These are phyloP conservation scores for human DNA, from an alignment of 2,113 vertebrate species.

Conservation along the genomic window GRCh38 chr14:71614001-71614500, in stretches of 20 bases:
- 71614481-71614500: neutral
- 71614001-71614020: neutral
- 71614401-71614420: neutral
- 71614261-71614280: neutral
- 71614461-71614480: neutral
- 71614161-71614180: too few species aligned
- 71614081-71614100: too few species aligned
- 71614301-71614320: neutral
- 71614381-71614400: neutral
- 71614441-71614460: constrained; percentile 21
- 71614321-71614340: neutral
- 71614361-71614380: neutral
- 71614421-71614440: neutral
- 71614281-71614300: neutral
- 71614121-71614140: too few species aligned
- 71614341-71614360: neutral
- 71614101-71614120: too few species aligned
- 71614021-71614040: too few species aligned
- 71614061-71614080: too few species aligned
- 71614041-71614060: too few species aligned
- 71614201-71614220: too few species aligned
- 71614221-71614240: neutral
- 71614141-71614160: too few species aligned
- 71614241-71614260: neutral
- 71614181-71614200: too few species aligned